A percentile compares a stretch with the other conserved stretches of the same genome.
Conservation (phyloP, 2,797 vertebrate genomes). For the Harpagifer antarcticus region DNA sequence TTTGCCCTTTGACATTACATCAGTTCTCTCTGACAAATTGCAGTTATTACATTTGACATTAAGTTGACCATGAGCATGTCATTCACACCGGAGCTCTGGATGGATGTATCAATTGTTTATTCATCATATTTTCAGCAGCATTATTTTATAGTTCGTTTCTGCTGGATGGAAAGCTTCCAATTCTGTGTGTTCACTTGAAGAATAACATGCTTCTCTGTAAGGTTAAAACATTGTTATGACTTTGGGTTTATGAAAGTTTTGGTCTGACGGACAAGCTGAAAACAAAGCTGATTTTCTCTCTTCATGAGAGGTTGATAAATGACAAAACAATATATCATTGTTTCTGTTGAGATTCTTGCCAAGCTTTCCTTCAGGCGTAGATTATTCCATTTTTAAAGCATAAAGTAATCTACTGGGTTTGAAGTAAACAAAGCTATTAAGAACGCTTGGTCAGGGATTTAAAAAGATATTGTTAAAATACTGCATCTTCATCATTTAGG, state of each 20-base stretch:
- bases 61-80: not conserved
- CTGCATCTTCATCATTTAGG: not conserved
- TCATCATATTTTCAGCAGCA: not conserved
- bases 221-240: not conserved
- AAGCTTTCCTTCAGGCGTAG: not conserved
- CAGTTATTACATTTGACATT: not conserved
- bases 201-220: not conserved
- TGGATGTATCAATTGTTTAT: not conserved
- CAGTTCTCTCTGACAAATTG: not conserved
- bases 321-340: not conserved
- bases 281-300: not conserved
- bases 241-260: not conserved
- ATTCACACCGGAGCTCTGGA: not conserved
- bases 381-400: not conserved
- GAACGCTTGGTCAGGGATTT: slow-evolving; percentile 2
- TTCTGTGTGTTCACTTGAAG: not conserved
- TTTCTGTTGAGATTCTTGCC: not conserved
- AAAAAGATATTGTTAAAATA: not conserved
- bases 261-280: not conserved
- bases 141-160: not conserved
- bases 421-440: slow-evolving; percentile 3
- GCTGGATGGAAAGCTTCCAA: too few relatives aligned
- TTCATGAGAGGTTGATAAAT: not conserved
- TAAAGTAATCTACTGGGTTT: not conserved
- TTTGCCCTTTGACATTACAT: not conserved